phyloP scores from a whole-genome alignment of 2,797 vertebrate species.

The Falco rusticolus region DNA sequence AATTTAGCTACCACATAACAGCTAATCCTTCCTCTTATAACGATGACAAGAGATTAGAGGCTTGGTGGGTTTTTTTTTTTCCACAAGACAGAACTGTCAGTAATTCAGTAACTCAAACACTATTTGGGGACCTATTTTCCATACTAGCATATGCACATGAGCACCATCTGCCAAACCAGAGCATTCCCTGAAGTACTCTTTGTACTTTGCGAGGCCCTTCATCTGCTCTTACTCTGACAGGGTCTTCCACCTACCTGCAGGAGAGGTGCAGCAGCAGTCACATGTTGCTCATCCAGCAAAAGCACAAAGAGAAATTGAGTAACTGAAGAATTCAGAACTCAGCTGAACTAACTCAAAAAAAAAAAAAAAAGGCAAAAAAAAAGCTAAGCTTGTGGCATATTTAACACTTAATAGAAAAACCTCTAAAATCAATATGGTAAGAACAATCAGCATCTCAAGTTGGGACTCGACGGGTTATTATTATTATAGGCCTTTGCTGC shows the following conservation, averaged over 20 bases:
- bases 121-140: neutral
- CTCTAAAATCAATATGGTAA: neutral
- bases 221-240: neutral
- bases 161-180: neutral
- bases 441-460: neutral
- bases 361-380: neutral
- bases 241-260: neutral
- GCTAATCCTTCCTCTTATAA: conserved; percentile 13
- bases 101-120: neutral
- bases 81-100: neutral
- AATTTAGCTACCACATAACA: conserved; percentile 21
- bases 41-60: neutral
- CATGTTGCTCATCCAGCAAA: rapidly evolving
- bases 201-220: neutral
- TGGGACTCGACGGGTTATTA: neutral
- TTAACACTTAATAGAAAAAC: neutral
- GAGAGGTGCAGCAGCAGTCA: neutral
- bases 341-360: neutral
- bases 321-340: neutral
- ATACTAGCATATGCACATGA: neutral
- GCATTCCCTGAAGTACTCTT: neutral
- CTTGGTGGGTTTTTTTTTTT: neutral
- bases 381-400: neutral
- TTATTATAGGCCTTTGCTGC: neutral
- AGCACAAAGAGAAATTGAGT: neutral